Evolutionary conservation across 2,888 invertebrate genomes (phyloP), one percentile per base, ranked within the genome.

Genomic region (Agrypnus murinus): DNA sequence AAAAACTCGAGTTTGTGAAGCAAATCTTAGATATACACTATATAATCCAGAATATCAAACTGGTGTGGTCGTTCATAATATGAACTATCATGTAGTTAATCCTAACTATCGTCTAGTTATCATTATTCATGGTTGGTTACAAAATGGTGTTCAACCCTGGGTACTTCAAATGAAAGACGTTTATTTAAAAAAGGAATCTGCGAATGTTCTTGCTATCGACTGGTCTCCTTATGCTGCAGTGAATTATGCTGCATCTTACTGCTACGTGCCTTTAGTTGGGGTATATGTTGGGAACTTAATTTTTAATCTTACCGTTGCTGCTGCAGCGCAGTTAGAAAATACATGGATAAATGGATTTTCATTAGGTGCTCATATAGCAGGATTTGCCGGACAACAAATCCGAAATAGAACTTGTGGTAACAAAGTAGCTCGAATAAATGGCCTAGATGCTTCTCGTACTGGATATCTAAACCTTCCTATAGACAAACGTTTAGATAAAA

Each of bases 111-210:
- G 38, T 12, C 15, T 43, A 10, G 40, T 58, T 14, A 10, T 48
- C 1, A 67, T 67, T 14, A 53, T 67, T 8, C 59, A 67, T 31
- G 67, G 67, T 6, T 67, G 67, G 67, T 15, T 67, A 10, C 60
- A 67, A 60, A 48, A 19, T 14, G 67, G 40, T 17, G 17, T 10
- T 5, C n/a, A 15, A 19, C 1, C 43, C 6, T 53, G 40, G 53
- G 7, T 31, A 3, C 1, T 43, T 1, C 34, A 53, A 31, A 67
- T 67, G 60, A 60, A 48, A 40, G 43, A 60, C 12, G 17, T 31
- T 0, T 67, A 60, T 34, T 32, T 67, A 34, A 32, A n/a, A 8
- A 15, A 67, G 15, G n/a, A 0, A 5, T 9, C 15, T 10, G 57
- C 34, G 6, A 67, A 60, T 38, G 19, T 67, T 12, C 38, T 67